Evolutionary conservation across 2,888 invertebrate species (phyloP).

Genomic region (Leucophenga montana): DNA sequence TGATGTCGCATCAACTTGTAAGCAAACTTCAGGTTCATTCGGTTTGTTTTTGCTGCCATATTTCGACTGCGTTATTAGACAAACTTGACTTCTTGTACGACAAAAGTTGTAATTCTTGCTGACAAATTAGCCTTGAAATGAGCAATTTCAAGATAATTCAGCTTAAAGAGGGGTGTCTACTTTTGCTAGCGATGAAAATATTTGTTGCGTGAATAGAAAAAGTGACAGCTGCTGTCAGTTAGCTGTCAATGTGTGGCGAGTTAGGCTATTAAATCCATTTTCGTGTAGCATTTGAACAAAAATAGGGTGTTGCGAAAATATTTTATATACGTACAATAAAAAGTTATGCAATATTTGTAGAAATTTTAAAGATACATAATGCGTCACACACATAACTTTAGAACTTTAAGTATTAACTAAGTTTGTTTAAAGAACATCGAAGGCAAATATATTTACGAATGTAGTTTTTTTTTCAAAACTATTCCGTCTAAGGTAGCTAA

Average conservation of each 20-base stretch:
- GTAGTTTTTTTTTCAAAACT: no score
- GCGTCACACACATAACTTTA: no score
- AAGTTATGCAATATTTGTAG: no score
- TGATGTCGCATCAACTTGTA: conserved; percentile 17
- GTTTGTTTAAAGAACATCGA: no score
- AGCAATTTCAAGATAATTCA: conserved; percentile 55
- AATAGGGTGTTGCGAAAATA: no score
- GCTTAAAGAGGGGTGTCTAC: background rate
- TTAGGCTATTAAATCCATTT: conserved; percentile 8
- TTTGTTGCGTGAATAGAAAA: conserved; percentile 46
- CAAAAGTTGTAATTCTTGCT: conserved; percentile 47
- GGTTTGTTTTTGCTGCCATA: background rate
- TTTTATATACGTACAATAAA: no score
- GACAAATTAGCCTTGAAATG: conserved; percentile 70
- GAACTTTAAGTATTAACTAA: no score
- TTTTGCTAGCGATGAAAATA: conserved; percentile 7
- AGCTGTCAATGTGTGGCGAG: conserved; percentile 52
- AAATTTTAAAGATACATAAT: no score
- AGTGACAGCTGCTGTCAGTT: conserved; percentile 58
- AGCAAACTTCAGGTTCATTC: background rate
- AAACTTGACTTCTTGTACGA: conserved; percentile 23
- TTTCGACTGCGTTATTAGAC: background rate
- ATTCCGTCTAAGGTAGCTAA: no score
- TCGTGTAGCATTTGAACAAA: background rate
- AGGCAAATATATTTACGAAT: no score